Evolutionary conservation across 1,140 invertebrate species (phyloP), one percentile per base, ranked within the genome.

Genomic region (Procambarus virginalis): DNA sequence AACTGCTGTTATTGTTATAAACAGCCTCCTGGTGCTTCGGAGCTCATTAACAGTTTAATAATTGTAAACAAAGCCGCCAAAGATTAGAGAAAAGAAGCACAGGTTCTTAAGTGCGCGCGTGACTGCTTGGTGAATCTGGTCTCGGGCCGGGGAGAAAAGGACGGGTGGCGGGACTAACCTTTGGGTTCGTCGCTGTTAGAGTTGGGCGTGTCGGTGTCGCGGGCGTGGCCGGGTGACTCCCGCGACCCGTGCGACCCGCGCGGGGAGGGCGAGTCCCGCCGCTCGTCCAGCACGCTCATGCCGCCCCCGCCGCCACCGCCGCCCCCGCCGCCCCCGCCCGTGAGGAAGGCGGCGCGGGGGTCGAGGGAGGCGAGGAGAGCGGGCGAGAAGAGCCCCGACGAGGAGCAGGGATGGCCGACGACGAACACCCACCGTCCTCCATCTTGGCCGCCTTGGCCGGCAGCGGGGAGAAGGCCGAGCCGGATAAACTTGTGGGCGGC

Each of bases 311-410:
- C 86, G 92, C 93, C 94, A 94, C 64, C 94, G 9, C 94, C 91
- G 94, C 94, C 92, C 94, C 95, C 91, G 76, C 92, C 95, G 94
- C 93, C 94, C 93, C 86, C 95, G 95, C 93, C 94, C 92, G 94
- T 94, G 91, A 94, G 45, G 95, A 96, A 92, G 94, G 95, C 2
- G 95, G 95, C 92, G 95, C 96, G 89, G 96, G 97, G 92, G 96
- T 96, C 84, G 94, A 97, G 93, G 97, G 96, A 96, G 97, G 96
- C 81, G 96, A 96, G 94, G 95, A 95, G 64, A 96, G 96, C 93
- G 51, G 80, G 88, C 90, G 92, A 91, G 93, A 93, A 91, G 48
- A 92, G 78, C 20, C 85, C 70, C 60, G 92, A 34, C 64, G 91
- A 91, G 95, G 96, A 93, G 60, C 78, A 81, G 45, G 91, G 58